These are phyloP conservation scores for Patella caerulea DNA, from an alignment of 2,888 invertebrate genomes.

Conservation along the genomic window DNA sequence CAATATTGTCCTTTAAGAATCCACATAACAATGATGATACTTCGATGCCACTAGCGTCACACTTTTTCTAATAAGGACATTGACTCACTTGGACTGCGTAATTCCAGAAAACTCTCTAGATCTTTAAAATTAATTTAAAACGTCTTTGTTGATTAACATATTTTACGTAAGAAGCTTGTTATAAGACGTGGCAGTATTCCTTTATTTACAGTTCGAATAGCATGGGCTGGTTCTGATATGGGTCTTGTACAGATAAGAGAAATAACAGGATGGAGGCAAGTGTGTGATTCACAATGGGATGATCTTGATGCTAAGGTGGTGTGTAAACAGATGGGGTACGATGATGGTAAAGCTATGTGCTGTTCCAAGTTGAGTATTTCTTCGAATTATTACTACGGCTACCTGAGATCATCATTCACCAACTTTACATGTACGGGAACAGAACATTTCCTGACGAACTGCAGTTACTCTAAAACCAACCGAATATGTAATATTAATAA, in stretches of 20 bases:
- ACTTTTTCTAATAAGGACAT: no score
- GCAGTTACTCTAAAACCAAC: conserved; percentile 24
- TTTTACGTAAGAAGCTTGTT: no score
- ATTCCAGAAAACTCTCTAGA: no score
- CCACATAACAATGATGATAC: no score
- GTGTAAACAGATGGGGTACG: conserved; percentile 71
- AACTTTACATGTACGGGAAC: conserved; percentile 50
- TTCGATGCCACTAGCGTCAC: no score
- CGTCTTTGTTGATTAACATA: no score
- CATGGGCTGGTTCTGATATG: conserved; percentile 37
- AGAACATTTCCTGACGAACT: conserved; percentile 41
- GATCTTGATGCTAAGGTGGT: conserved; percentile 47
- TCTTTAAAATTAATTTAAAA: no score
- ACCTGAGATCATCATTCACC: conserved; percentile 44
- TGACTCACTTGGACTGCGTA: no score
- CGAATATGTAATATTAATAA: conserved; percentile 39
- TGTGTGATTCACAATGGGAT: conserved; percentile 55
- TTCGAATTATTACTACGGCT: conserved; percentile 32
- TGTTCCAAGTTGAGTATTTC: conserved; percentile 7
- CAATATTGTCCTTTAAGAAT: no score
- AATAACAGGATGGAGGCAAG: conserved; percentile 48
- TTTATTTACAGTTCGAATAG: no score
- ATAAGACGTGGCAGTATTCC: no score
- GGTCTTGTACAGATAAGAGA: conserved; percentile 52
- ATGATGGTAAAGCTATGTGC: conserved; percentile 64